Conservation (phyloP, 2,888 invertebrate genomes). For the Eupithecia tripunctaria region DNA sequence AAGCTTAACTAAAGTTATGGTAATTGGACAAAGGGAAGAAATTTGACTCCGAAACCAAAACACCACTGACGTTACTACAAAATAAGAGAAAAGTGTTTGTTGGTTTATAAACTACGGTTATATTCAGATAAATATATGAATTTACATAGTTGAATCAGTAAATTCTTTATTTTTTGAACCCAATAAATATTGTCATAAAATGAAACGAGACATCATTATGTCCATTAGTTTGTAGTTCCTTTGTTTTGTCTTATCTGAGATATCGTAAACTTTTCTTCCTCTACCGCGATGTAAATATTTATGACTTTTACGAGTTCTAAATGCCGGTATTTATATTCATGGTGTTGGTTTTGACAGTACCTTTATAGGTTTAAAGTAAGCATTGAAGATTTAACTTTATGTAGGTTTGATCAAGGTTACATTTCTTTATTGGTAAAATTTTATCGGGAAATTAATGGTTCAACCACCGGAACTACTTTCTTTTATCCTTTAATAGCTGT, state of each 20-base stretch:
- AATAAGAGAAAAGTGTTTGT: neutral
- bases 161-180: neutral
- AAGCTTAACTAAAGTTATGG: neutral
- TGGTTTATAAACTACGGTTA: neutral
- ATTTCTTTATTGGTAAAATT: conserved; percentile 11
- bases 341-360: conserved; percentile 42
- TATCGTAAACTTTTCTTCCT: conserved; percentile 60
- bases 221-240: conserved; percentile 22
- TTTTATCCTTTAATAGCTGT: conserved; percentile 47
- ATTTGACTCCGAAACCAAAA: neutral
- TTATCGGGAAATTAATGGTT: conserved; percentile 26
- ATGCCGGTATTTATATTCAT: conserved; percentile 58
- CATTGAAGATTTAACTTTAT: conserved; percentile 28
- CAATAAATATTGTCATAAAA: conserved; percentile 17
- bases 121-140: neutral
- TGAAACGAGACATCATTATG: conserved; percentile 23
- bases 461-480: conserved; percentile 54
- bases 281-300: conserved; percentile 68
- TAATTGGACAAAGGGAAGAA: neutral
- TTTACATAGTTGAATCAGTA: neutral
- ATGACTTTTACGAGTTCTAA: conserved; percentile 57
- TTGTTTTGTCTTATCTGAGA: conserved; percentile 25
- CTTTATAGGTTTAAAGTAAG: conserved; percentile 36
- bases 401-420: conserved; percentile 11
- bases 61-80: neutral